Conservation (phyloP, 2,888 invertebrate species). For the Spilosoma lubricipeda region DNA sequence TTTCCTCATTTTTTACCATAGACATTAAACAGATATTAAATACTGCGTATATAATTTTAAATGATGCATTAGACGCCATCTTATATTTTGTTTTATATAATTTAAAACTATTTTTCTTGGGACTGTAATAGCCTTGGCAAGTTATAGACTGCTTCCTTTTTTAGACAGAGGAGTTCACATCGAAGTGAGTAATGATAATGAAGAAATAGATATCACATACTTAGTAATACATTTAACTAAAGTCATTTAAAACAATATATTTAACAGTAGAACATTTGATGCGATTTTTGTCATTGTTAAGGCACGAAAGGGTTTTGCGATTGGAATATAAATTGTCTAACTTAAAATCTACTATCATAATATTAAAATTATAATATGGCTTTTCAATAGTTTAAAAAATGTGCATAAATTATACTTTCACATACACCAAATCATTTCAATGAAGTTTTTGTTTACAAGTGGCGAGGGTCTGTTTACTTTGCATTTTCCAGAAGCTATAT, state of each 20-base stretch:
- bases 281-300: not conserved
- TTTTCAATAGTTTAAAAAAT: not conserved
- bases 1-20: constrained; percentile 66
- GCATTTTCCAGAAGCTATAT: constrained; percentile 6
- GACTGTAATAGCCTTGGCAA: not conserved
- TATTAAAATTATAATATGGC: not conserved
- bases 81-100: not conserved
- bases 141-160: not conserved
- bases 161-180: not conserved
- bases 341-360: not conserved
- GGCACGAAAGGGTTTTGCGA: not conserved
- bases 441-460: not conserved
- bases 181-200: not conserved
- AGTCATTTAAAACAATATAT: not conserved
- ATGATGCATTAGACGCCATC: not conserved
- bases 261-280: not conserved
- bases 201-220: not conserved
- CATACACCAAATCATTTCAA: not conserved
- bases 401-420: too few species aligned
- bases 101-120: not conserved
- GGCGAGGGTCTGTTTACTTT: not conserved
- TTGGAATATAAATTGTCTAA: not conserved
- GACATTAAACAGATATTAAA: not conserved
- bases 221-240: not conserved
- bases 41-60: not conserved